Conservation (phyloP, 2,113 vertebrate species). For the Delphinapterus leucas region DNA sequence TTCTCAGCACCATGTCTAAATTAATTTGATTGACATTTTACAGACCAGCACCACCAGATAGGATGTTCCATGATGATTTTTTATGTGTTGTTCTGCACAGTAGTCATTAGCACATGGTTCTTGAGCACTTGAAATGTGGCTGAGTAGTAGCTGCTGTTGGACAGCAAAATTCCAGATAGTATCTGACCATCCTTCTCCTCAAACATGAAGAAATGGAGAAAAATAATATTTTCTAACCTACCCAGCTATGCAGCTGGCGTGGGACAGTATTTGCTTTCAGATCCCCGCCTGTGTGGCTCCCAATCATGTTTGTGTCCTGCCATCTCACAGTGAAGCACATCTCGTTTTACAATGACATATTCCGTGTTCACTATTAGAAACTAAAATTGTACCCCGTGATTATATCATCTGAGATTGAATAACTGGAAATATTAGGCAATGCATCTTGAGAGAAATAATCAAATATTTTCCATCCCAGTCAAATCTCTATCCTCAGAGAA, state of each 20-base stretch:
- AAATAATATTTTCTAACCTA: background rate
- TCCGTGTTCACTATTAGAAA: background rate
- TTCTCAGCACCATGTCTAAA: background rate
- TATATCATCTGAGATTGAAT: background rate
- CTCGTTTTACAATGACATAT: background rate
- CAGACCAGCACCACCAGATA: background rate
- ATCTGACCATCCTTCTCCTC: background rate
- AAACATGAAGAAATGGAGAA: background rate
- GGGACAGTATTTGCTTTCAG: background rate
- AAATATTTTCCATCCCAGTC: background rate
- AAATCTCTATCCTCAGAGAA: background rate
- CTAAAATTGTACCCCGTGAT: background rate
- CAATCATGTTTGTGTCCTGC: background rate
- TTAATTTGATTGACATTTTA: background rate
- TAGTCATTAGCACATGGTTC: background rate
- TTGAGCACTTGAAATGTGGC: background rate
- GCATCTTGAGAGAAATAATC: background rate
- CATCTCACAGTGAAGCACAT: background rate
- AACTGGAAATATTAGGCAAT: background rate
- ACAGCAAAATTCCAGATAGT: background rate
- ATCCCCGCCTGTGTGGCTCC: background rate
- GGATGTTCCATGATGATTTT: background rate
- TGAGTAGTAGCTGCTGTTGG: background rate
- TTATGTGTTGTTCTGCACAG: background rate
- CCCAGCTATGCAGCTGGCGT: background rate